A percentile compares a stretch with the other conserved stretches of the same genome.
Conservation (phyloP, 2,797 vertebrate genomes). For the Heliangelus exortis region DNA sequence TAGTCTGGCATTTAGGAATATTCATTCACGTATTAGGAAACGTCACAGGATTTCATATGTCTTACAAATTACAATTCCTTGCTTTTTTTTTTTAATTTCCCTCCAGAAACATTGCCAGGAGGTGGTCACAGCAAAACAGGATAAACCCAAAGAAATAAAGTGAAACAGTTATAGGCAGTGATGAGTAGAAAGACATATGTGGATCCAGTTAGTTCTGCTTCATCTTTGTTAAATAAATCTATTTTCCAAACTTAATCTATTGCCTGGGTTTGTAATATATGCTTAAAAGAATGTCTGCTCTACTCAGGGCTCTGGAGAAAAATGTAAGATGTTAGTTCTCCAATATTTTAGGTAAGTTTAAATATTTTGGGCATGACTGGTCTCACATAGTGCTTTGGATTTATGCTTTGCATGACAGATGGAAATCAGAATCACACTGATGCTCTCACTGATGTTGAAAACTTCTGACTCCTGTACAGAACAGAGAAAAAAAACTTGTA, state of each 20-base stretch:
- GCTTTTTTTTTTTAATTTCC: not conserved
- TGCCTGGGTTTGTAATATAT: not conserved
- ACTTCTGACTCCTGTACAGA: not conserved
- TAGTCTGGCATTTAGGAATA: constrained; percentile 66
- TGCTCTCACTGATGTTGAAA: constrained; percentile 4
- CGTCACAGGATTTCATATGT: constrained; percentile 33
- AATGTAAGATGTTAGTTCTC: not conserved
- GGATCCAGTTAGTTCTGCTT: constrained; percentile 59
- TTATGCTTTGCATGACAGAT: not conserved
- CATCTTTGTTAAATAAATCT: constrained; percentile 34
- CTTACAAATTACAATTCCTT: not conserved
- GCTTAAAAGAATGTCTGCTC: not conserved
- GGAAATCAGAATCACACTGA: not conserved
- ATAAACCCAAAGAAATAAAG: constrained; percentile 48
- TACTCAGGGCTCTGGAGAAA: not conserved
- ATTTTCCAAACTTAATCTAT: constrained; percentile 29
- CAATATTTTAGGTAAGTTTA: constrained; percentile 3
- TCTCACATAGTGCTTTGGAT: not conserved
- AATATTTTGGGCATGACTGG: not conserved
- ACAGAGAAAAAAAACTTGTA: not conserved
- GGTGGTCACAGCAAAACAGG: constrained; percentile 37
- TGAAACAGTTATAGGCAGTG: constrained; percentile 55
- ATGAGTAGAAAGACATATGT: constrained; percentile 46
- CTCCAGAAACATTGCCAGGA: not conserved
- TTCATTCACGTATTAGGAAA: constrained; percentile 49